Evolutionary conservation across 2,888 invertebrate genomes (phyloP), one percentile per base, ranked within the genome.

Genomic region (Amblyteles armatorius): DNA sequence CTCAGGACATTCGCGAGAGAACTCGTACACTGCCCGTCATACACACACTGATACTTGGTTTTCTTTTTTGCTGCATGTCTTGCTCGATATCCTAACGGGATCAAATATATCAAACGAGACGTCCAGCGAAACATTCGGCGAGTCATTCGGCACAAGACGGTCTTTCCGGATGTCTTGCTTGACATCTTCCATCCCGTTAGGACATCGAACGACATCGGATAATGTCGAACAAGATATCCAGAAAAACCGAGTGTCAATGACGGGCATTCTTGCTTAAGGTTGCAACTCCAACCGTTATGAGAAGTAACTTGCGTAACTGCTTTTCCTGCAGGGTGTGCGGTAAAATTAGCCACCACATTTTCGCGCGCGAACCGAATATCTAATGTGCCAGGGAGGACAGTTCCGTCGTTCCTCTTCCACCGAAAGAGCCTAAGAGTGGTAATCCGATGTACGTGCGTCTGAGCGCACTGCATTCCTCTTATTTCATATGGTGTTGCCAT

Each of bases 371-470:
- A 52, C 2, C 19, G 57, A 57, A 72, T 57, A 52, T 55, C 13
- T 40, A 55, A 57, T 36, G 57, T 72, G 50, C 36, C 26, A 16
- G 2, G 33, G 60, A n/a, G n/a, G 26, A 73, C 6, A 19, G 13
- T 19, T 33, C 5, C 13, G 48, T 4, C 40, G 22, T 73, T 33
- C 48, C 44, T 63, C 44, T 48, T 52, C 55, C 52, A 36, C 26
- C n/a, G 33, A 73, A 74, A 76, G 65, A 33, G 63, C 13, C 33
- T 52, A 71, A 71, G 71, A 65, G 74, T 68, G 65, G 60, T 74
- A 71, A 81, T 74, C 79, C 69, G 63, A 79, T 78, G 52, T 57
- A 40, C 44, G 52, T 11, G 48, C 19, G 76, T 71, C 22, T 52
- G 33, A 48, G 74, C 13, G n/a, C 7, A 16, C 29, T 26, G 52